Conservation (phyloP, 2,113 vertebrate genomes). For the Camelus bactrianus region DNA sequence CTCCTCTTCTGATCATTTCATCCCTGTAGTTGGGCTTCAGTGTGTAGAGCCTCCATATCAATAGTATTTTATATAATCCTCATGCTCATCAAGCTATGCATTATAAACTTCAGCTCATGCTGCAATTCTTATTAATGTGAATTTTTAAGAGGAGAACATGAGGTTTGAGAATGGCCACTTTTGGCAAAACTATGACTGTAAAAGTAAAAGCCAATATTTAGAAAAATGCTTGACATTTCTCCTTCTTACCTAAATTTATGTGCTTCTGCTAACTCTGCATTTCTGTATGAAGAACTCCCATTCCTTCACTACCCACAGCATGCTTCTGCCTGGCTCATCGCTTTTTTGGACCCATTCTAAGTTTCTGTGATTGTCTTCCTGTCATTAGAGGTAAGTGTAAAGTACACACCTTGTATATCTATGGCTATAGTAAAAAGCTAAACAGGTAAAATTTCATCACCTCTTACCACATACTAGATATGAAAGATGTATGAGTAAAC, state of each 20-base stretch:
- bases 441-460: background rate
- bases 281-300: background rate
- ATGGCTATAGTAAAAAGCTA: background rate
- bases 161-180: background rate
- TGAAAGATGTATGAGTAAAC: background rate
- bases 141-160: background rate
- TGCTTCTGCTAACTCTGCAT: background rate
- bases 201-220: background rate
- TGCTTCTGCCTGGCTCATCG: background rate
- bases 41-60: background rate
- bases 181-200: background rate
- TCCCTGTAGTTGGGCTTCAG: background rate
- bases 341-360: background rate
- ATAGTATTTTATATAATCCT: background rate
- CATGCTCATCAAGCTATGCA: background rate
- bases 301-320: background rate
- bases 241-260: background rate
- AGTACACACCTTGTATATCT: background rate
- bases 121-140: background rate
- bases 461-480: background rate
- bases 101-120: background rate
- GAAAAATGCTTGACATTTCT: background rate
- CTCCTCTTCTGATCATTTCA: background rate
- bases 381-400: background rate
- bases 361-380: slow-evolving; percentile 8